Evolutionary conservation across 2,797 vertebrate species (phyloP).

Genomic region (Mico argentatus): DNA sequence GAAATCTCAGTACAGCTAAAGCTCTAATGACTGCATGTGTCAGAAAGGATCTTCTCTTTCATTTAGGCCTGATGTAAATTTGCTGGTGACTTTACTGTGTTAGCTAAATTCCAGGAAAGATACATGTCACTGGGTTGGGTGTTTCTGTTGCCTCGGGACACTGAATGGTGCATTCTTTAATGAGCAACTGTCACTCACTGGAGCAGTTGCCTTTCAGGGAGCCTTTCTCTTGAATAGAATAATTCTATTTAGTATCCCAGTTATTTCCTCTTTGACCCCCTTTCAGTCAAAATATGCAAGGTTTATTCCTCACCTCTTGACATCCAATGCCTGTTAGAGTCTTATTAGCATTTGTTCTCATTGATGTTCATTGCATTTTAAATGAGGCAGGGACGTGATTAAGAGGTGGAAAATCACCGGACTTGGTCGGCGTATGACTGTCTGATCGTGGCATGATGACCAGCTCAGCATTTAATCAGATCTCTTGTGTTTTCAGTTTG

Average conservation of each 20-base stretch:
- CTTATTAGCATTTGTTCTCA: constrained; percentile 76
- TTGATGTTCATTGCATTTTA: constrained; percentile 65
- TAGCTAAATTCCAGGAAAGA: constrained; percentile 75
- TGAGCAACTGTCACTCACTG: constrained; percentile 64
- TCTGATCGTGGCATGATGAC: constrained; percentile 55
- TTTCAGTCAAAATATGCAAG: constrained; percentile 73
- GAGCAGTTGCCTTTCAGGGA: constrained; percentile 53
- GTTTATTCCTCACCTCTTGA: constrained; percentile 62
- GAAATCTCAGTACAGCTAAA: constrained; percentile 64
- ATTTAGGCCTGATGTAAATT: constrained; percentile 69
- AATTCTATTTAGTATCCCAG: constrained; percentile 56
- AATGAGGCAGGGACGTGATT: constrained; percentile 62
- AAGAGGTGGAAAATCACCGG: constrained; percentile 62
- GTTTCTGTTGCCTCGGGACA: constrained; percentile 61
- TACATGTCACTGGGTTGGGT: constrained; percentile 46
- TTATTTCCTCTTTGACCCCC: constrained; percentile 65
- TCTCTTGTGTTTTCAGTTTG: constrained; percentile 42
- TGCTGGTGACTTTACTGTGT: constrained; percentile 68
- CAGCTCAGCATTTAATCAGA: constrained; percentile 69
- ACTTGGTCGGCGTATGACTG: constrained; percentile 20
- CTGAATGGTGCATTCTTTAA: constrained; percentile 38
- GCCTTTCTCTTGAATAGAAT: constrained; percentile 24
- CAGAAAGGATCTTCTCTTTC: constrained; percentile 63
- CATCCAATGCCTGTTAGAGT: constrained; percentile 65
- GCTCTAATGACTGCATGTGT: constrained; percentile 53